Evolutionary conservation across 1,140 invertebrate species (phyloP).

Genomic region (Cryptotermes secundus): DNA sequence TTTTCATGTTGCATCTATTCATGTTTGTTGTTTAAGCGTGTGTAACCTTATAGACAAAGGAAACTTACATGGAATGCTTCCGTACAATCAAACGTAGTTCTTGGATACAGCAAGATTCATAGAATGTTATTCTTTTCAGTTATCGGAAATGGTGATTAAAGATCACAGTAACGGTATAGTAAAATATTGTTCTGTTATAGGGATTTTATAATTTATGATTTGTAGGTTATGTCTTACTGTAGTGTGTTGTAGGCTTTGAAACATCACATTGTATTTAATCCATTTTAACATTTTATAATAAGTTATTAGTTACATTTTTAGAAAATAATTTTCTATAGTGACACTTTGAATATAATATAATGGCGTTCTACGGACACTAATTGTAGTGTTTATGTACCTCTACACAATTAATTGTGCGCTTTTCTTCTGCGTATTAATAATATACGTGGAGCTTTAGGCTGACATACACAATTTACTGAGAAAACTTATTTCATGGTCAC

Average conservation of each 20-base stretch:
- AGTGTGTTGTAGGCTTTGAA: not conserved
- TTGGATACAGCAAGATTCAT: not conserved
- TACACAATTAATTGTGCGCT: too few species aligned
- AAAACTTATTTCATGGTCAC: too few species aligned
- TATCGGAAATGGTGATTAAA: not conserved
- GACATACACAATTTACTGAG: too few species aligned
- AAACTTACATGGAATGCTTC: constrained; percentile 34
- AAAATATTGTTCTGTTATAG: not conserved
- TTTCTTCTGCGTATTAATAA: too few species aligned
- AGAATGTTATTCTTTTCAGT: not conserved
- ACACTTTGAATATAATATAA: too few species aligned
- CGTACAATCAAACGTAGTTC: constrained; percentile 35
- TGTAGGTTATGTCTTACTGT: not conserved
- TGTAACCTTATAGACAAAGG: not conserved
- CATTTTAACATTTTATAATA: not conserved
- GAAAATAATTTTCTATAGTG: too few species aligned
- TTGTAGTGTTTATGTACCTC: too few species aligned
- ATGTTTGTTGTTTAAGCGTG: constrained; percentile 23
- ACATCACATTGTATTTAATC: not conserved
- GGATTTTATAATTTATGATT: not conserved
- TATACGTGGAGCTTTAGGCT: too few species aligned
- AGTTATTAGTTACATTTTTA: not conserved
- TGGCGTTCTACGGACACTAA: too few species aligned
- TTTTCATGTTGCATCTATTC: constrained; percentile 24
- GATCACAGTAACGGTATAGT: not conserved